Percentiles rank a stretch among this genome's conserved stretches.
phyloP scores from a whole-genome alignment of 1,140 invertebrate genomes.

The Magallana angulata region DNA sequence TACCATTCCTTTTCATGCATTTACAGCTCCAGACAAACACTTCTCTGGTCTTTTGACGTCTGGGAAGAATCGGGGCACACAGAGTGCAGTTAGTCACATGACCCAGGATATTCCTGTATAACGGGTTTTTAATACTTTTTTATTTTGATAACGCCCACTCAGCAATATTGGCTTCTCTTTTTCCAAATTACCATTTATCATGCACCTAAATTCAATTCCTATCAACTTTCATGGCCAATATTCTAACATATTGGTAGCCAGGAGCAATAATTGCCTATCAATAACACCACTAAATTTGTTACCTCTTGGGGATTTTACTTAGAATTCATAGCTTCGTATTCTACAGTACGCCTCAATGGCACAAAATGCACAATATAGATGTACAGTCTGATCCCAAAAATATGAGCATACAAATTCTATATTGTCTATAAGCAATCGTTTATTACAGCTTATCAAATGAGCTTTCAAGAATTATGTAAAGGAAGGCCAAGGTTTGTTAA shows the following conservation, averaged over 20 bases:
- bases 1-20: conserved; percentile 8
- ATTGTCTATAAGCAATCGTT: no score
- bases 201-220: conserved; percentile 27
- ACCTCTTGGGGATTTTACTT: neutral
- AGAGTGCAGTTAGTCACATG: conserved; percentile 21
- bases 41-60: neutral
- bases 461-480: no score
- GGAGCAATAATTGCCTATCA: conserved; percentile 4
- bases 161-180: neutral
- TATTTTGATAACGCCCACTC: neutral
- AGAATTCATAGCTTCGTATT: conserved; percentile 15
- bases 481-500: no score
- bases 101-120: neutral
- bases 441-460: no score
- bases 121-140: neutral
- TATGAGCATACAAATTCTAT: no score
- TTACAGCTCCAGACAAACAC: conserved; percentile 29
- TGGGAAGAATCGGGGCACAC: neutral
- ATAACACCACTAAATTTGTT: neutral
- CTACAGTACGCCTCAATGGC: neutral
- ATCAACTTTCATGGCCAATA: conserved; percentile 33
- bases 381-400: no score
- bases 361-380: neutral
- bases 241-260: conserved; percentile 28
- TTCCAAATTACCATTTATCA: conserved; percentile 24